phyloP scores from a whole-genome alignment of 2,797 vertebrate species.

The Mormyrus hasselquistii region DNA sequence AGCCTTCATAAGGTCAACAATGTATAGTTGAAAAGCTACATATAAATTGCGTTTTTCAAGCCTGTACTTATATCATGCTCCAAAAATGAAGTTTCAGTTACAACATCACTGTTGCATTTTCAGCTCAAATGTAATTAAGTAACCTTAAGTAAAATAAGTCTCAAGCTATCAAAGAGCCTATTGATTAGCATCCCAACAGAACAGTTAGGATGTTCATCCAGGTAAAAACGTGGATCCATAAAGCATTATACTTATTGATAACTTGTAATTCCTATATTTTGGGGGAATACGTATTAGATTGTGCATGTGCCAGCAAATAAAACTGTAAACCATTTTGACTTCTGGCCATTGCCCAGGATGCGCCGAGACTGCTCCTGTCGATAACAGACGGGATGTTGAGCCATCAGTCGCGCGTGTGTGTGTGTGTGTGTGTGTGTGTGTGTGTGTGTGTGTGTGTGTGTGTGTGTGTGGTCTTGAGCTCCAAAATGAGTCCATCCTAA shows the following conservation, averaged over 20 bases:
- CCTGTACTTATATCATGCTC: not conserved
- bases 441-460: not conserved
- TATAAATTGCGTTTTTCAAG: not conserved
- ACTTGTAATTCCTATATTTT: not conserved
- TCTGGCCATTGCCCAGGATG: not conserved
- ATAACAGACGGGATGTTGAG: not conserved
- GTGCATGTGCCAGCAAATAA: not conserved
- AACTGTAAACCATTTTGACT: slow-evolving; percentile 34
- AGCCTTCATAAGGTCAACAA: not conserved
- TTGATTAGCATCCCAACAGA: not conserved
- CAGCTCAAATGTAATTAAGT: not conserved
- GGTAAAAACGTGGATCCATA: not conserved
- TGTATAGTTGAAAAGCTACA: not conserved
- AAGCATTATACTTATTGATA: not conserved
- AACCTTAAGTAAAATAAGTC: not conserved
- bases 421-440: not conserved
- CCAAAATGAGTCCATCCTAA: not conserved
- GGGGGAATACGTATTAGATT: not conserved
- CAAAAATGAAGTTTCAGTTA: not conserved
- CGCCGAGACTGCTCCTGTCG: not conserved
- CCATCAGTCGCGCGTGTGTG: not conserved
- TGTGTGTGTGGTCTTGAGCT: slow-evolving; percentile 6
- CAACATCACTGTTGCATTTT: not conserved
- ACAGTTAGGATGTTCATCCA: not conserved
- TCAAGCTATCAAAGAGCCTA: not conserved